Conservation (phyloP, 2,113 vertebrate species). For the Leiothrix lutea region DNA sequence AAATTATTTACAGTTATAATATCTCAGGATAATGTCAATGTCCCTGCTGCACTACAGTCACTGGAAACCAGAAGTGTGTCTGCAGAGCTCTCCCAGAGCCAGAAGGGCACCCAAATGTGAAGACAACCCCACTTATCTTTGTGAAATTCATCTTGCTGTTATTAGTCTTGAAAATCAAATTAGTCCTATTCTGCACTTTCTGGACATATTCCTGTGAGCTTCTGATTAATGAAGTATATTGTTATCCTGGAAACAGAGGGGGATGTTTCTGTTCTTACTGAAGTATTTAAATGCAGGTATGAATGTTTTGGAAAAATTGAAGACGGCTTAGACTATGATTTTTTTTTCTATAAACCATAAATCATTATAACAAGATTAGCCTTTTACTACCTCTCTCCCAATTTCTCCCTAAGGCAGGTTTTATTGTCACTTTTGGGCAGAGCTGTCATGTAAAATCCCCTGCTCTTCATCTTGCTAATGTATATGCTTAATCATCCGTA, state of each 20-base stretch:
- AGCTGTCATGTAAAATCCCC: slow-evolving; percentile 10
- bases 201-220: background rate
- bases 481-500: background rate
- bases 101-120: background rate
- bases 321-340: background rate
- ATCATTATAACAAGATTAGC: slow-evolving; percentile 22
- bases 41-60: background rate
- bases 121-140: fast-evolving
- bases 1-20: background rate
- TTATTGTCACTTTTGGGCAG: slow-evolving; percentile 10
- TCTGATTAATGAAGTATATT: background rate
- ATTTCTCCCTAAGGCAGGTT: background rate
- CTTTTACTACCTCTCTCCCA: background rate
- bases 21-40: background rate
- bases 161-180: background rate
- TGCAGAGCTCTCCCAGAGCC: background rate
- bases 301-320: background rate
- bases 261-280: background rate
- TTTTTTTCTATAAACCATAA: background rate
- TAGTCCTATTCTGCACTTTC: background rate
- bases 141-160: background rate
- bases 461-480: background rate
- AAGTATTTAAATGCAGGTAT: background rate
- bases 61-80: background rate
- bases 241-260: background rate